phyloP scores from a whole-genome alignment of 1,140 invertebrate genomes.

The Ectropis grisescens region DNA sequence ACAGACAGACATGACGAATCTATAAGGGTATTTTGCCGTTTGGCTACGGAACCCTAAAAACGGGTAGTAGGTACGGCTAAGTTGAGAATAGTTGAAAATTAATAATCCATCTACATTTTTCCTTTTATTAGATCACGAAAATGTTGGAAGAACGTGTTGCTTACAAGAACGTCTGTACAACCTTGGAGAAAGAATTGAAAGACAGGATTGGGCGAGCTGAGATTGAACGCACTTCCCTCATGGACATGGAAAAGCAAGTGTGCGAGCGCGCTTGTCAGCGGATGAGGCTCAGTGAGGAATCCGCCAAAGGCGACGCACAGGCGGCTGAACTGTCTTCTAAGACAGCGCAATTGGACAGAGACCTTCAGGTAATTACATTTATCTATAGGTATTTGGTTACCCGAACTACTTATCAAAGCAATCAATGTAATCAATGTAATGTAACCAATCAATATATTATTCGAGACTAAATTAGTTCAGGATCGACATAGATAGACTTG shows the following conservation, averaged over 20 bases:
- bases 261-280: conserved; percentile 23
- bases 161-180: conserved; percentile 23
- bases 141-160: conserved; percentile 36
- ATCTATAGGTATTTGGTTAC: too few species aligned
- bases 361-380: conserved; percentile 36
- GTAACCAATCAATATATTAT: too few species aligned
- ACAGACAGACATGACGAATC: too few species aligned
- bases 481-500: too few species aligned
- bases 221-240: conserved; percentile 19
- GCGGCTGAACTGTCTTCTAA: conserved; percentile 32
- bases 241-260: conserved; percentile 28
- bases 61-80: too few species aligned
- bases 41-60: too few species aligned
- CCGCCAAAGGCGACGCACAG: conserved; percentile 16
- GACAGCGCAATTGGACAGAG: conserved; percentile 32
- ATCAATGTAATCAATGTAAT: too few species aligned
- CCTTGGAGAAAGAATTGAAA: conserved; percentile 23
- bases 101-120: too few species aligned
- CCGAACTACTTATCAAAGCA: too few species aligned
- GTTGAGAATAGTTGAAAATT: too few species aligned
- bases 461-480: too few species aligned
- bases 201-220: conserved; percentile 19
- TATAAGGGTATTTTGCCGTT: too few species aligned
- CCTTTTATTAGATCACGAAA: conserved; percentile 30
- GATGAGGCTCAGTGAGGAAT: conserved; percentile 26